Evolutionary conservation across 2,113 vertebrate genomes (phyloP), one percentile per base, ranked within the genome.

Genomic region (Microcebus ravelobensis): DNA sequence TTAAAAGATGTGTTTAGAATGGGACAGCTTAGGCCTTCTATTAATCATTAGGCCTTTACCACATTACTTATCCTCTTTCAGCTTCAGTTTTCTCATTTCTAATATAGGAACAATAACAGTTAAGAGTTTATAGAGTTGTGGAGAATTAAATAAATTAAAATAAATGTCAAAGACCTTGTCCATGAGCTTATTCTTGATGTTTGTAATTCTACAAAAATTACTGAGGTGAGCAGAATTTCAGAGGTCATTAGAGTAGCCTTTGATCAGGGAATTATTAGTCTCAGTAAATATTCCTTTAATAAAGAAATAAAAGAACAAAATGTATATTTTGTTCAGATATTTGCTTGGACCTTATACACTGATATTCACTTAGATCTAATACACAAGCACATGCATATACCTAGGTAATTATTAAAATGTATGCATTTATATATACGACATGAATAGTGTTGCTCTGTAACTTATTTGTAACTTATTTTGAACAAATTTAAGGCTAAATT

Each of bases 61-160:
- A 61, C 81, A 55, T 92, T 57, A 67, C 2, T 73, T 71, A 81
- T 25, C n/a, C 25, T 96, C 8, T 76, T 59, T 13, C 5, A 67
- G 7, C 25, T 73, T 94, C 21, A 77, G 5, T 91, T 57, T 88
- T n/a, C 8, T 95, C 23, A 70, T 59, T 77, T 89, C 6, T 80
- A 68, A 94, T 25, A 39, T 2, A 92, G 42, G 42, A 21, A 39
- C 18, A 82, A 81, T 50, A 68, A 63, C 9, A 94, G 42, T 73
- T 95, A 23, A 65, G 31, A 76, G 5, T 59, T 90, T 25, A 36
- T 25, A 23, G 39, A 87, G 25, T 59, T 87, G 55, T 63, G 25
- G 21, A 45, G 42, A 95, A 92, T 91, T 83, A 93, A 82, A 85
- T 81, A 80, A 92, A 65, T 81, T 82, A 73, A 85, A 90, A 73